A percentile compares a stretch with the other conserved stretches of the same genome.
Conservation (phyloP, 2,888 invertebrate species). For the Chloroclystis v-ata region DNA sequence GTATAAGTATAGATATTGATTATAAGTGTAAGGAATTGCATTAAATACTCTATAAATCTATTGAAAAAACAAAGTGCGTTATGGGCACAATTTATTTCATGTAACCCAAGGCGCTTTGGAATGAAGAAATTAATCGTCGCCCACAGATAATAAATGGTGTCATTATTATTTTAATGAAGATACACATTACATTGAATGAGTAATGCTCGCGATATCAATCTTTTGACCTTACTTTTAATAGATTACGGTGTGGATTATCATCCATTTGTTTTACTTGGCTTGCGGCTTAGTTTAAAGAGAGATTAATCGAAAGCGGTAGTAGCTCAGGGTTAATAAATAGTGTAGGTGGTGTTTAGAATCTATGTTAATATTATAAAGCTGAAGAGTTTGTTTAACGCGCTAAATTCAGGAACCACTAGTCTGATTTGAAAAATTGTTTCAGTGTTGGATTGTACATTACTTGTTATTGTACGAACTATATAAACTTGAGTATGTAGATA, state of each 20-base stretch:
- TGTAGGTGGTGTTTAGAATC: not conserved
- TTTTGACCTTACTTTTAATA: conserved; percentile 28
- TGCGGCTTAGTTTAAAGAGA: conserved; percentile 5
- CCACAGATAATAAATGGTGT: conserved; percentile 34
- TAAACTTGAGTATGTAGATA: no score
- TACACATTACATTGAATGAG: conserved; percentile 30
- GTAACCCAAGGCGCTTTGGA: conserved; percentile 27
- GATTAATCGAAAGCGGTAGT: not conserved
- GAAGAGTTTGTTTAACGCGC: no score
- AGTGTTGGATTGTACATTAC: no score
- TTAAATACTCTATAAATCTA: no score
- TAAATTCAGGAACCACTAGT: no score
- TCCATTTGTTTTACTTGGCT: conserved; percentile 25
- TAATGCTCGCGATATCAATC: conserved; percentile 29
- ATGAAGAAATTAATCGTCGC: conserved; percentile 42
- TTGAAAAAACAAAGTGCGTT: not conserved
- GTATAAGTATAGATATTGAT: no score
- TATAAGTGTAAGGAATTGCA: no score
- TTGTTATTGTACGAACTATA: no score
- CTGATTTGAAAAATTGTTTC: no score
- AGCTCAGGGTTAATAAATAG: not conserved
- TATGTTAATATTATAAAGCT: no score
- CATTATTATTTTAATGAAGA: conserved; percentile 40
- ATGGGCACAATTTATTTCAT: conserved; percentile 5
- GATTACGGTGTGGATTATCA: conserved; percentile 23